Evolutionary conservation across 2,888 invertebrate species (phyloP).

Genomic region (Noctuana brunneofusca): DNA sequence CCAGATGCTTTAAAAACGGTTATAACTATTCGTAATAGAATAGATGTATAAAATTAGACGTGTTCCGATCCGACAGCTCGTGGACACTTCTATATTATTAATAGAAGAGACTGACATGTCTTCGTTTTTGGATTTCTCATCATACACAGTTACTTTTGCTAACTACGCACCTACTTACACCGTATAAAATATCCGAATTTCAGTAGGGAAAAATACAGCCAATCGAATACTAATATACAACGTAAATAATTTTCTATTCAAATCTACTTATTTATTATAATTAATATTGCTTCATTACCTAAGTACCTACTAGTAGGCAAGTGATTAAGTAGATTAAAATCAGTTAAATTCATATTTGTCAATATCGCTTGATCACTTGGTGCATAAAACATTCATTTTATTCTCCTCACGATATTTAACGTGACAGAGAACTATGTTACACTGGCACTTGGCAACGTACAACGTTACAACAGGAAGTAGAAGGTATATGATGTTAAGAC

Average conservation of each 20-base stretch:
- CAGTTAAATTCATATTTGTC: too few species aligned
- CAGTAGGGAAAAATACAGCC: too few species aligned
- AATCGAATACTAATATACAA: too few species aligned
- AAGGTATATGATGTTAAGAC: not conserved
- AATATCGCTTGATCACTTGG: not conserved
- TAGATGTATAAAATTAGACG: not conserved
- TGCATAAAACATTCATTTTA: slow-evolving; percentile 8
- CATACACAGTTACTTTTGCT: too few species aligned
- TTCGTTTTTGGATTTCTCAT: not conserved
- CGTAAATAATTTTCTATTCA: too few species aligned
- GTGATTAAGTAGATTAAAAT: too few species aligned
- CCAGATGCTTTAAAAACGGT: not conserved
- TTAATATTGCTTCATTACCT: too few species aligned
- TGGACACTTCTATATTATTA: not conserved
- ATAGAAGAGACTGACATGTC: not conserved
- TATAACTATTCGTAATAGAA: not conserved
- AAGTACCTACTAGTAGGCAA: too few species aligned
- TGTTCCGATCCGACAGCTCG: not conserved
- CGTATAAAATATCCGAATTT: too few species aligned
- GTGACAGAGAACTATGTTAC: slow-evolving; percentile 2
- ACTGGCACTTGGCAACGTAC: not conserved
- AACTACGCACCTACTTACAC: too few species aligned
- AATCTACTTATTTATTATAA: too few species aligned
- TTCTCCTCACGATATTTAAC: slow-evolving; percentile 2
- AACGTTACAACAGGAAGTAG: not conserved